phyloP scores from a whole-genome alignment of 2,888 invertebrate genomes.

The Leptothorax acervorum region DNA sequence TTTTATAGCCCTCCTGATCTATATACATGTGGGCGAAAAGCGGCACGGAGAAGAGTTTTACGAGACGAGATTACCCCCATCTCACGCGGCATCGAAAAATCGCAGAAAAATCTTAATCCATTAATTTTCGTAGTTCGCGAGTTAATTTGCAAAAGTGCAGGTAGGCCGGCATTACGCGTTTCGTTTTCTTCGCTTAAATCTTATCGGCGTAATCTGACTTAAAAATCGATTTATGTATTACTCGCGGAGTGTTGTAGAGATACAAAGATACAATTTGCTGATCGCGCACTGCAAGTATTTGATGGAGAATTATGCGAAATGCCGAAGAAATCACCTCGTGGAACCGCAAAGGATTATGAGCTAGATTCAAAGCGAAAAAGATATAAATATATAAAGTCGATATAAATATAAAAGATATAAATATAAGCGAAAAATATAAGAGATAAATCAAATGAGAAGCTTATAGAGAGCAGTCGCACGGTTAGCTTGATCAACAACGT shows the following conservation, averaged over 20 bases:
- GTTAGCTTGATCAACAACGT: neutral
- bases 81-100: neutral
- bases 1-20: conserved; percentile 47
- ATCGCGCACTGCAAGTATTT: neutral
- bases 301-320: neutral
- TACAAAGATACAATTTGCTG: neutral
- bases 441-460: neutral
- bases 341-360: no score
- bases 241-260: neutral
- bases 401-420: no score
- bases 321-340: neutral
- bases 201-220: neutral
- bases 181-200: neutral
- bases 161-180: neutral
- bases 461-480: neutral
- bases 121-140: neutral
- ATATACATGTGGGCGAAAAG: conserved; percentile 36
- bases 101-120: neutral
- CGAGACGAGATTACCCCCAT: neutral
- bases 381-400: no score
- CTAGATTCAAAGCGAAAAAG: no score
- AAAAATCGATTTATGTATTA: neutral
- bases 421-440: no score
- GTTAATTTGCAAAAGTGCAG: neutral
- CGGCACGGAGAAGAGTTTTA: neutral